Evolutionary conservation across 2,113 vertebrate species (phyloP), one percentile per base, ranked within the genome.

Genomic region (Rhinoderma darwinii): DNA sequence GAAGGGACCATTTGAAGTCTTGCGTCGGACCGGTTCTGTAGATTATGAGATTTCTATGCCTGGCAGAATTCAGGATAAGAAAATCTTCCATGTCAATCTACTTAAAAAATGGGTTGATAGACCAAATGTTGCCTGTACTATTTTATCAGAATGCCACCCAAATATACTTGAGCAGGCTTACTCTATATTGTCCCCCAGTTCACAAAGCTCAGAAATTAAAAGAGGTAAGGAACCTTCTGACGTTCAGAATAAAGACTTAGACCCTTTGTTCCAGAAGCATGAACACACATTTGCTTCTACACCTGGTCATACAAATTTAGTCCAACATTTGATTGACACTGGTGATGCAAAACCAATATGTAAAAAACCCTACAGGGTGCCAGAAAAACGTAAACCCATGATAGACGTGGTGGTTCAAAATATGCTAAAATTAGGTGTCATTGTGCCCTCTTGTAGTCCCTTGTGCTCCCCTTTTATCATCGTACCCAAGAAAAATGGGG

Each of bases 101-200:
- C 54, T 25, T 59, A 44, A 59, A 59, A 59, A 59, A 59, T 25
- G 22, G 54, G 22, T 20, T 5, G 4, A 59, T 59, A 59, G 15
- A 4, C 54, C 18, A 5, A 59, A 4, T 20, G 54, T 8, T 59
- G 5, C 18, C 22, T 59, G 5, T 59, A 20, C 54, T 59, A 59
- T 59, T 59, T 25, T 59, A 59, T 59, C 5, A 59, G 5, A 59
- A 59, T 20, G 22, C 12, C 18, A 59, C 22, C 54, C 5, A 59
- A 59, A 59, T 59, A 59, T 59, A 5, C 54, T 59, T 59, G 6
- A 59, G 54, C 54, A 59, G 17, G 54, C 54, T 59, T 70, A 70
- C 66, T 70, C 66, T 70, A n/a, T 70, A 70, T 70, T 70, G 66
- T 70, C 66, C 8, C 66, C 66, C 18, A 5, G n/a, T n/a, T 70